A percentile compares a stretch with the other conserved stretches of the same genome.
Evolutionary conservation across 2,888 invertebrate species (phyloP).

Genomic region (Lycaena phlaeas): DNA sequence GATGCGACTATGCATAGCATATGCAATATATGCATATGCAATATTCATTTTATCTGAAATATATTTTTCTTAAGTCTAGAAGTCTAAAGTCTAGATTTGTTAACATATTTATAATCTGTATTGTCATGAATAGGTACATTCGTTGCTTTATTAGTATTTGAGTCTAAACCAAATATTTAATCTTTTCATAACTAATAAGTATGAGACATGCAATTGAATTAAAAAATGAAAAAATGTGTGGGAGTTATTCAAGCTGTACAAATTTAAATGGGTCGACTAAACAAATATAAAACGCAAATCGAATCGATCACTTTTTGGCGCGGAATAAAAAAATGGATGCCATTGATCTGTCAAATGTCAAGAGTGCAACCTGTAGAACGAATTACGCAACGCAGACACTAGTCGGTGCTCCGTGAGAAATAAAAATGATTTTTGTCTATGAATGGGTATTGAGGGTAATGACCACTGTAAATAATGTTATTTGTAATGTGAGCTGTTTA

Average conservation of each 20-base stretch:
- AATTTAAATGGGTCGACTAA: conserved; percentile 35
- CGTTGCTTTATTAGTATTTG: too few relatives aligned
- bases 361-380: conserved; percentile 38
- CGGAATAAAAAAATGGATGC: conserved; percentile 29
- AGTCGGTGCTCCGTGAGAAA: conserved; percentile 49
- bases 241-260: conserved; percentile 42
- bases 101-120: too few relatives aligned
- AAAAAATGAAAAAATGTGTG: conserved; percentile 32
- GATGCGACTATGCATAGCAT: too few relatives aligned
- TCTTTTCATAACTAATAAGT: neutral
- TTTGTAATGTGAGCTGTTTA: conserved; percentile 51
- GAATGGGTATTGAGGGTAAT: conserved; percentile 59
- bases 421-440: conserved; percentile 28
- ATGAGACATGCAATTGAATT: conserved; percentile 13
- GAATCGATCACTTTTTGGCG: conserved; percentile 51
- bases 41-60: too few relatives aligned
- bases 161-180: too few relatives aligned
- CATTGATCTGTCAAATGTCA: conserved; percentile 27
- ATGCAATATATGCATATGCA: too few relatives aligned
- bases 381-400: conserved; percentile 37
- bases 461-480: conserved; percentile 57
- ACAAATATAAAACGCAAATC: conserved; percentile 57
- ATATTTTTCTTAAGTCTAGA: too few relatives aligned
- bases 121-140: too few relatives aligned
- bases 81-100: too few relatives aligned